Evolutionary conservation across 2,113 vertebrate species (phyloP), one percentile per base, ranked within the genome.

Genomic region (Dasyornis broadbenti): DNA sequence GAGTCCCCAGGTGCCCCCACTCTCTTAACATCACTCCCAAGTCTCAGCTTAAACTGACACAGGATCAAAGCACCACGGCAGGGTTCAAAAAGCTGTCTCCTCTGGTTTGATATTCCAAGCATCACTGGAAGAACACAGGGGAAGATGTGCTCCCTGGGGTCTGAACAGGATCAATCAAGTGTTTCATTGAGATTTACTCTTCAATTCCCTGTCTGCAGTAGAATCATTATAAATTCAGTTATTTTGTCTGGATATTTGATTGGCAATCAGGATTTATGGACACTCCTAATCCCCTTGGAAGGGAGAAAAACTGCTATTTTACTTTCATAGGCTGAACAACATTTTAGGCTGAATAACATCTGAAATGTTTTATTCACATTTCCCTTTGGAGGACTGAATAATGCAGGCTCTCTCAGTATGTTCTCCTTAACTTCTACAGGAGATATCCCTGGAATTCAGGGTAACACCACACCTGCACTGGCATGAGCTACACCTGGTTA

Each of bases 401-500:
- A 73, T 6, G 39, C 47, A 75, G 39, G 52, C 2, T 49, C 15
- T 3, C 70, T 64, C 30, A 39, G 16, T 5, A 21, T 6, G 16
- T 13, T 39, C 33, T 23, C 60, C 35, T 23, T 24, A 75, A 13
- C n/a, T 65, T 40, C 63, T 61, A 17, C 69, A 54, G 40, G 57
- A 78, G 20, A 35, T 7, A 82, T 1, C 22, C 66, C 57, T 61
- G 61, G n/a, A 82, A 82, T 76, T 89, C 63, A 69, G n/a, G 80
- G 68, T 7, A 68, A 27, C 5, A 63, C 49, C 60, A 78, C 11
- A 60, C 42, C 31, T 18, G 3, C 3, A 35, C 30, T 7, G 52
- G 6, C 3, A 0, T 21, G 30, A 83, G 27, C 40, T 33, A 33
- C 1, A 1, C 3, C 1, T 4, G 5, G 8, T 31, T 9, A 30